phyloP scores from a whole-genome alignment of 1,140 invertebrate species.

The Lysiphlebus fabarum region DNA sequence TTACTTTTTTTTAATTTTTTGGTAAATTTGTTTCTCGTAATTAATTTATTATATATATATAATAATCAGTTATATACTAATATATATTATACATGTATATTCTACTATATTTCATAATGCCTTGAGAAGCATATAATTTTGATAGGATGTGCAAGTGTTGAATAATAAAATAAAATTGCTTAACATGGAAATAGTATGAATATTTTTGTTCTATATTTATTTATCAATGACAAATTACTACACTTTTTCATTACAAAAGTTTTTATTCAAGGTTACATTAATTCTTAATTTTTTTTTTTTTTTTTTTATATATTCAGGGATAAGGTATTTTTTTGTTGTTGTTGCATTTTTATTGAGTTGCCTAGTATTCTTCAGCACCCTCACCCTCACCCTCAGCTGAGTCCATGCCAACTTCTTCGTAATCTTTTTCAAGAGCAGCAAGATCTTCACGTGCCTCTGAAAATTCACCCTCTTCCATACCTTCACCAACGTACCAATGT shows the following conservation, averaged over 20 bases:
- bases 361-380: slow-evolving; percentile 69
- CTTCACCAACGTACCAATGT: slow-evolving; percentile 83
- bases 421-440: too few relatives aligned
- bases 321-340: too few relatives aligned
- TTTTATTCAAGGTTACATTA: too few relatives aligned
- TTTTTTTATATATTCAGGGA: too few relatives aligned
- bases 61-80: too few relatives aligned
- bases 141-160: slow-evolving; percentile 11
- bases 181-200: not conserved
- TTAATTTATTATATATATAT: too few relatives aligned
- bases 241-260: too few relatives aligned
- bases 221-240: too few relatives aligned
- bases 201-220: too few relatives aligned
- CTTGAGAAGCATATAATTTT: slow-evolving; percentile 13
- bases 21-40: not conserved
- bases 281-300: too few relatives aligned
- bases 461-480: slow-evolving; percentile 85
- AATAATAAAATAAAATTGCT: not conserved
- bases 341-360: too few relatives aligned
- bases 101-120: not conserved
- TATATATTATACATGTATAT: not conserved
- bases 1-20: not conserved
- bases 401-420: slow-evolving; percentile 76
- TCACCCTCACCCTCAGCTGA: slow-evolving; percentile 70
- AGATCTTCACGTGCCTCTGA: slow-evolving; percentile 83